Evolutionary conservation across 2,888 invertebrate genomes (phyloP), one percentile per base, ranked within the genome.

Genomic region (Drosophila nigricruria): DNA sequence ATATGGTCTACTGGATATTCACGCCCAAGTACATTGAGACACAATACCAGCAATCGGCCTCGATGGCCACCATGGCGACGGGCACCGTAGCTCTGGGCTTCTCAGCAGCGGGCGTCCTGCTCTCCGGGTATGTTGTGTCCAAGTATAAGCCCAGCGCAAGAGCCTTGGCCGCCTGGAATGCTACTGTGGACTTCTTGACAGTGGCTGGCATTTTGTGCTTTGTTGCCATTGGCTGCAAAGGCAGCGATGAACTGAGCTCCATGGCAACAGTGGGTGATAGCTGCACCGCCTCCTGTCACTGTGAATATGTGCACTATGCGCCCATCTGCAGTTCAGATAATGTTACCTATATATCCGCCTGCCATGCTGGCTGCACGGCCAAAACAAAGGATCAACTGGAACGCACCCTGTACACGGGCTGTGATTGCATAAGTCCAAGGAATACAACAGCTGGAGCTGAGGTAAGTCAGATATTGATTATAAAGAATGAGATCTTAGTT

Each of bases 11-110:
- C 83, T 96, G 96, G 94, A 96, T 96, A 56, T 97, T 96, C 88
- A 94, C 96, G 89, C 96, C 97, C 0, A 97, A 97, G 91, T 96
- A 96, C 87, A 96, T 97, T 68, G 97, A 97, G 92, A 96, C 95
- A 0, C 96, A 96, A 91, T 97, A 96, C 92, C 94, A 95, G 62
- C 95, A 96, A 80, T 95, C 96, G 0, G 96, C 97, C 0, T 95
- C 96, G 0, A 94, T 94, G 34, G 82, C 76, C 14, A 96, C 96
- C 77, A 93, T 96, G 73, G 95, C 96, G 50, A 96, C 96, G 60
- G 97, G 95, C 50, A 95, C 95, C 1, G 94, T 95, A 0, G 95
- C 95, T 2, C 91, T 95, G 16, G 94, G 94, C 8, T 95, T 95
- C 91, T 95, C 95, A 16, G 95, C 95, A 0, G 92, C 95, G 34